Evolutionary conservation across 2,888 invertebrate genomes (phyloP).

Genomic region (Ochlodes sylvanus): DNA sequence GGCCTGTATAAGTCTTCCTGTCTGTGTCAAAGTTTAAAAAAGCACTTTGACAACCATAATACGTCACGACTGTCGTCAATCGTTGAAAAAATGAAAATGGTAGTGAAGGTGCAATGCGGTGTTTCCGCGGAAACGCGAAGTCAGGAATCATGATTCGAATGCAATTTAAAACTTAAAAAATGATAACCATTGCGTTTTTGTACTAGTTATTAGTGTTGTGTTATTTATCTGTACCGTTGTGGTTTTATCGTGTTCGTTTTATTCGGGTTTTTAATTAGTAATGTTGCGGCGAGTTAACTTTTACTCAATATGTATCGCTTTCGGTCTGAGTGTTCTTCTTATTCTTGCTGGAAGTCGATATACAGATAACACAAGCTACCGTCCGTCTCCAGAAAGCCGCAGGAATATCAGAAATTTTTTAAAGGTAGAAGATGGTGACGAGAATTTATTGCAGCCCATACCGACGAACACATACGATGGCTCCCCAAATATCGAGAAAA

Average conservation of each 20-base stretch:
- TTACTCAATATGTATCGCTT: conserved; percentile 82
- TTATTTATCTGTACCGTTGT: conserved; percentile 55
- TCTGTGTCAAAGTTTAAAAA: conserved; percentile 40
- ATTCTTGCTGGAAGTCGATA: conserved; percentile 84
- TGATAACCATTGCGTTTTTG: conserved; percentile 67
- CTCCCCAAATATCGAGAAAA: conserved; percentile 67
- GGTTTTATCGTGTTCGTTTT: conserved; percentile 54
- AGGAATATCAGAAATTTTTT: conserved; percentile 80
- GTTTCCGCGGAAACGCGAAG: conserved; percentile 80
- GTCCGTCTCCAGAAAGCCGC: conserved; percentile 73
- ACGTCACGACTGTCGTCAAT: conserved; percentile 49
- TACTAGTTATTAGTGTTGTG: conserved; percentile 60
- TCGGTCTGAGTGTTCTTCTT: conserved; percentile 80
- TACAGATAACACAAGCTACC: conserved; percentile 81
- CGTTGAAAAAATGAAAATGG: conserved; percentile 60
- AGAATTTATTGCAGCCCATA: conserved; percentile 58
- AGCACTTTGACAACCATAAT: conserved; percentile 49
- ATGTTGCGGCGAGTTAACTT: conserved; percentile 82
- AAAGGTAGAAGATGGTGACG: conserved; percentile 85
- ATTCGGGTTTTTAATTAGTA: conserved; percentile 63
- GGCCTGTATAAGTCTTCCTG: not conserved
- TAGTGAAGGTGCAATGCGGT: conserved; percentile 81
- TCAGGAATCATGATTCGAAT: conserved; percentile 73
- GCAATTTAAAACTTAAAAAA: conserved; percentile 67
- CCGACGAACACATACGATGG: conserved; percentile 73